Evolutionary conservation across 2,888 invertebrate genomes (phyloP), one percentile per base, ranked within the genome.

Genomic region (Eupithecia abbreviata): DNA sequence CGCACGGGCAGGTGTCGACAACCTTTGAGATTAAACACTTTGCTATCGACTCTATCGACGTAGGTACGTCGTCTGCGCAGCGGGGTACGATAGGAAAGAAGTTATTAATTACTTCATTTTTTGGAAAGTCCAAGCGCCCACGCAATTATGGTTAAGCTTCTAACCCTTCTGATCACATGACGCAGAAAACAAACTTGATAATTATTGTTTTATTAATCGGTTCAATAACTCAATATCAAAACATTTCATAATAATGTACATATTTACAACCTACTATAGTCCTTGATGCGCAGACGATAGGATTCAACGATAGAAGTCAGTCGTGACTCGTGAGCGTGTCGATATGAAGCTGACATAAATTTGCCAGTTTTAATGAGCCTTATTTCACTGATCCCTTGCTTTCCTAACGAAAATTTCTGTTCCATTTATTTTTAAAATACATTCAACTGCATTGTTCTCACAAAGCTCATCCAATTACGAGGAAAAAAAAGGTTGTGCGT

Each of bases 1-100:
- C 89, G 88, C 89, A 88, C 85, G 81, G 79, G 69, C 80, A 84
- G 88, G 80, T 78, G 85, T 84, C 76, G 81, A 62, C 84, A 89
- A 89, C 89, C 81, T 83, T 84, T 82, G 49, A 81, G 79, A 79
- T 77, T 80, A 75, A 74, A 75, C 72, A 75, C 73, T 65, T 69
- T 51, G 18, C 69, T 69, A 69, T 69, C 12, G 47, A 69, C 18
- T 69, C 69, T 69, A 68, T 71, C 55, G 71, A 41, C 18, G 15
- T 18, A 51, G 42, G 68, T 68, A 51, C 42, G 41, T 55, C 42
- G 69, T 47, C 10, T 69, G 69, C 69, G 47, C 65, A 72, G 65
- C 47, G 55, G 55, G 58, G n/a, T 58, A 58, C 18, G n/a, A 71
- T n/a, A 10, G 5, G 30, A 65, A 51, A 73, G n/a, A 67, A 51